phyloP scores from a whole-genome alignment of 1,140 invertebrate genomes.

The Monochamus saltuarius region DNA sequence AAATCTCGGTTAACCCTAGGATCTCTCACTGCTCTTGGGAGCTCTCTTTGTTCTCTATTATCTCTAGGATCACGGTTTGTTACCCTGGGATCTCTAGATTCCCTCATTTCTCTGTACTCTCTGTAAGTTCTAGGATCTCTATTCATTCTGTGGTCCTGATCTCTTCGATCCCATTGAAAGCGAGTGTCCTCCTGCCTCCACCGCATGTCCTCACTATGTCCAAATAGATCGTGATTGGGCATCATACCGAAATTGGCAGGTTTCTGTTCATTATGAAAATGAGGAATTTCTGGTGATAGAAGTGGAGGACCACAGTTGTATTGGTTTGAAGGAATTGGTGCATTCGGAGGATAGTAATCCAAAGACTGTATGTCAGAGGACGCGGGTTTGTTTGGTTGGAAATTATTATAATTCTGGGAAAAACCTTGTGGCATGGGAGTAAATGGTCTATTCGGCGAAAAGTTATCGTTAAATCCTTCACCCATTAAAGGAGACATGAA shows the following conservation, averaged over 20 bases:
- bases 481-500: conserved; percentile 8
- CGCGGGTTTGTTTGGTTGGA: too few species aligned
- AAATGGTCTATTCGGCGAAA: too few species aligned
- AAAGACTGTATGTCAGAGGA: background rate
- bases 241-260: background rate
- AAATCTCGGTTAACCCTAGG: conserved; percentile 17
- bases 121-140: conserved; percentile 29
- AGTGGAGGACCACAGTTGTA: conserved; percentile 5
- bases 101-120: conserved; percentile 31
- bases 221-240: background rate
- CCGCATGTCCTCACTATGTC: conserved; percentile 7
- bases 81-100: conserved; percentile 21
- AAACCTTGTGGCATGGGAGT: too few species aligned
- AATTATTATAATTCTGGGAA: too few species aligned
- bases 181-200: conserved; percentile 12
- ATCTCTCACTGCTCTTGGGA: conserved; percentile 4
- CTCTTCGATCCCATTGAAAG: conserved; percentile 10
- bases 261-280: conserved; percentile 9
- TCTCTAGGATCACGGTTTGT: conserved; percentile 24
- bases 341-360: conserved; percentile 7
- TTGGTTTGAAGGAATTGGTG: background rate
- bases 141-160: conserved; percentile 11
- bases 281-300: conserved; percentile 8
- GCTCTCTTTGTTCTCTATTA: conserved; percentile 10
- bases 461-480: too few species aligned